These are phyloP conservation scores for Acanthurus lineatus DNA, from an alignment of 2,797 vertebrate genomes.

Conservation along the genomic window DNA sequence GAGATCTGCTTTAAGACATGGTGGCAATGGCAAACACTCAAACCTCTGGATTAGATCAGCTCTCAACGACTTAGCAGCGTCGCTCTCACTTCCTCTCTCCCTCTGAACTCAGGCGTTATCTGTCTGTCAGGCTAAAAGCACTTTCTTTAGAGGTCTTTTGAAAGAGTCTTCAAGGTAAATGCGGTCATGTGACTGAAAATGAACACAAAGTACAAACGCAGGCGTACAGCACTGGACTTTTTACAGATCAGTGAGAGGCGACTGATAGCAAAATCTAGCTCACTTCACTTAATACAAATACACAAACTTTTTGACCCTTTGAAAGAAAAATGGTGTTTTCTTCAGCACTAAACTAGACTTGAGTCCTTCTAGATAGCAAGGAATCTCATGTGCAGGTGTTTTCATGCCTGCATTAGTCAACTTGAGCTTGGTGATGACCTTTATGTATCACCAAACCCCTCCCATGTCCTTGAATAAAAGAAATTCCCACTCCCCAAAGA, in stretches of 20 bases:
- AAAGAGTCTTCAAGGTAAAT: slow-evolving; percentile 40
- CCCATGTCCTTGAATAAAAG: slow-evolving; percentile 67
- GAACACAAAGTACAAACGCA: not conserved
- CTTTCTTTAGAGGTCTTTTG: slow-evolving; percentile 58
- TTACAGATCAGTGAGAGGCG: slow-evolving; percentile 3
- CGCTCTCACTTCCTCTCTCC: slow-evolving; percentile 38
- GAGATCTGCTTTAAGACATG: slow-evolving; percentile 81
- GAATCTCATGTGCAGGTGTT: slow-evolving; percentile 10
- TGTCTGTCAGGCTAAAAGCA: slow-evolving; percentile 52
- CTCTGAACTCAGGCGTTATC: slow-evolving; percentile 51
- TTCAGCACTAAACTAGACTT: not conserved
- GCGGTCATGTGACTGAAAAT: slow-evolving; percentile 14
- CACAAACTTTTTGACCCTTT: not conserved
- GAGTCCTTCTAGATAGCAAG: not conserved
- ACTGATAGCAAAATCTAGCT: not conserved
- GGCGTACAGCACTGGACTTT: not conserved
- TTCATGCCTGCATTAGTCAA: not conserved
- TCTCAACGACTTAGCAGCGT: slow-evolving; percentile 63
- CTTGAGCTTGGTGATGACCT: slow-evolving; percentile 42
- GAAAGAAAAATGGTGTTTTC: not conserved
- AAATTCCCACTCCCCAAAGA: slow-evolving; percentile 30
- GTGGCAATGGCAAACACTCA: slow-evolving; percentile 70
- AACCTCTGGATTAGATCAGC: slow-evolving; percentile 77
- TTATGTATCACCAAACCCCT: slow-evolving; percentile 14
- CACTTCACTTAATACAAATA: not conserved